Evolutionary conservation across 2,797 vertebrate species (phyloP).

Genomic region (Adelosebastes latens): DNA sequence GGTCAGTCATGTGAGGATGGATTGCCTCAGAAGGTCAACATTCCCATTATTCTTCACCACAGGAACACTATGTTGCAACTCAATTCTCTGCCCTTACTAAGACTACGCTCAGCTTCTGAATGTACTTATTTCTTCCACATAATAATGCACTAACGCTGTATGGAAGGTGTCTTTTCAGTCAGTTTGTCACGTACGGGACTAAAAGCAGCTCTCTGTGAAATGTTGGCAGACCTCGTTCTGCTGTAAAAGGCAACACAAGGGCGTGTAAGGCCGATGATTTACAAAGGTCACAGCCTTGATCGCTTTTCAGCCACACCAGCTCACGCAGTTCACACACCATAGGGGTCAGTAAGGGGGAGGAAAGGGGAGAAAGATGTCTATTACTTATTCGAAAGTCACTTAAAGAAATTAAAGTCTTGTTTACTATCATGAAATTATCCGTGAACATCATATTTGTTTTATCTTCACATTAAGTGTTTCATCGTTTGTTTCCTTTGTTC

Average conservation of each 20-base stretch:
- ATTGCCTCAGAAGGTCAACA: constrained; percentile 78
- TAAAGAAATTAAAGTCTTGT: not conserved
- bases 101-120: constrained; percentile 1
- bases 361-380: not conserved
- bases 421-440: not conserved
- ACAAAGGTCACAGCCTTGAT: constrained; percentile 80
- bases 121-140: constrained; percentile 37
- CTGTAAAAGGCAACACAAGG: constrained; percentile 73
- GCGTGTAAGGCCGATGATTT: constrained; percentile 79
- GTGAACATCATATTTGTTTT: not conserved
- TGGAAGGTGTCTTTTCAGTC: constrained; percentile 22
- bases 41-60: constrained; percentile 70
- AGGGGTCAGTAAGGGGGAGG: constrained; percentile 22
- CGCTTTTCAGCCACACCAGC: constrained; percentile 62
- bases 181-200: constrained; percentile 9
- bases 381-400: not conserved
- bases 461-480: not conserved
- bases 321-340: constrained; percentile 66
- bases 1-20: constrained; percentile 75
- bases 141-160: constrained; percentile 22
- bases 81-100: constrained; percentile 36
- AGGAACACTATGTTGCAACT: constrained; percentile 57
- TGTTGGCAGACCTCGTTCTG: constrained; percentile 50
- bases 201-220: constrained; percentile 52
- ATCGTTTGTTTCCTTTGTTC: constrained; percentile 17